phyloP scores from a whole-genome alignment of 2,888 invertebrate genomes.

The Drosophila dives region DNA sequence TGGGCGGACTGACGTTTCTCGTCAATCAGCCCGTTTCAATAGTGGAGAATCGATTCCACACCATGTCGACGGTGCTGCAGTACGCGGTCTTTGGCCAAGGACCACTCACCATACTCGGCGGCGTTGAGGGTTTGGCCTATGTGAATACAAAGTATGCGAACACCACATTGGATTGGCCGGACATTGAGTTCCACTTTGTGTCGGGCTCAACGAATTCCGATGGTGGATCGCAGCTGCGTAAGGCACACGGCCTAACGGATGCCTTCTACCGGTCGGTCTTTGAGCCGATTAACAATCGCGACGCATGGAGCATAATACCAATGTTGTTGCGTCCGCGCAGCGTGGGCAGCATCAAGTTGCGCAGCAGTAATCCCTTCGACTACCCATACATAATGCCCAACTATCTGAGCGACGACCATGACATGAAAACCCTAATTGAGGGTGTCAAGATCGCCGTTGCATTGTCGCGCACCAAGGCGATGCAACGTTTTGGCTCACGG shows the following conservation, averaged over 20 bases:
- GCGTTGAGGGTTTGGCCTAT: constrained; percentile 95
- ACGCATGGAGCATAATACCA: constrained; percentile 93
- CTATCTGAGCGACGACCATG: constrained; percentile 92
- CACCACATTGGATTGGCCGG: constrained; percentile 92
- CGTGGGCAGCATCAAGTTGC: constrained; percentile 91
- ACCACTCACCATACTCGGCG: constrained; percentile 94
- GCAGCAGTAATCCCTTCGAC: constrained; percentile 93
- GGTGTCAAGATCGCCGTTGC: constrained; percentile 94
- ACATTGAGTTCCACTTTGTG: constrained; percentile 95
- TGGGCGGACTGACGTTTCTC: constrained; percentile 93
- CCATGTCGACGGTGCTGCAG: constrained; percentile 91
- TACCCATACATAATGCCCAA: constrained; percentile 96
- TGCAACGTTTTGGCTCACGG: constrained; percentile 90
- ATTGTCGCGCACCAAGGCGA: constrained; percentile 91
- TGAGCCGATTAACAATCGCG: constrained; percentile 90
- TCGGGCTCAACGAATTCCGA: constrained; percentile 95
- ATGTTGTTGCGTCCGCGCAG: constrained; percentile 94
- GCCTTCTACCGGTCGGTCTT: constrained; percentile 91
- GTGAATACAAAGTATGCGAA: constrained; percentile 95
- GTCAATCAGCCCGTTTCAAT: constrained; percentile 92
- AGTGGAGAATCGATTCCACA: constrained; percentile 91
- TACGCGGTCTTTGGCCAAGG: constrained; percentile 94
- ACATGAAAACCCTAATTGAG: constrained; percentile 92
- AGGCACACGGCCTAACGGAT: constrained; percentile 91
- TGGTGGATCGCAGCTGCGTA: constrained; percentile 92